Evolutionary conservation across 2,797 vertebrate species (phyloP), one percentile per base, ranked within the genome.

Genomic region (Chiroxiphia lanceolata): DNA sequence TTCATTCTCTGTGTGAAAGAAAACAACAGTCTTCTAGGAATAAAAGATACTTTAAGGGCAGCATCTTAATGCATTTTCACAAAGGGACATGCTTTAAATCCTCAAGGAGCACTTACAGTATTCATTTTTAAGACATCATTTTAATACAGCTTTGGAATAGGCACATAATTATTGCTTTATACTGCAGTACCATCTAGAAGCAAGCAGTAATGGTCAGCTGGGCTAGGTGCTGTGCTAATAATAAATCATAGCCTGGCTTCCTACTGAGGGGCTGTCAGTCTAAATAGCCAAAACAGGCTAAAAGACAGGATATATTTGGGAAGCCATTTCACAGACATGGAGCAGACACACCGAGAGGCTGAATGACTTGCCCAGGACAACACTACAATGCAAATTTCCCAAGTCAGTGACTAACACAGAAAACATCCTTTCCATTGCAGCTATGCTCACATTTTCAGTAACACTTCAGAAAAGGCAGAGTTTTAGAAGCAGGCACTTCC

Each of bases 1-100:
- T 96, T 93, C 33, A 77, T 92, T 95, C 92, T 94, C 86, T 80
- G 56, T 81, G 71, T 92, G 88, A 95, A 80, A 87, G 84, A 89
- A 96, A 94, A 81, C 70, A 89, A 36, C 71, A 94, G 84, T 85
- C 78, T 75, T 93, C 71, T 85, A 95, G 87, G 84, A 94, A 89
- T 85, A 93, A 92, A 94, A 80, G 48, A 87, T 60, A 85, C 38
- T 95, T 50, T 80, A 61, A 95, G 91, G 68, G 72, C 57, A 80
- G 78, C 64, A 94, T 90, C 90, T 77, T 95, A 93, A 94, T 87
- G 75, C 50, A 69, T 88, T 95, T 90, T 54, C 36, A 93, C 78
- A 87, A 95, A 91, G 13, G 10, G 27, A 5, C 48, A 70, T 29
- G 13, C 15, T 85, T 76, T 94, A 95, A 89, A 89, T 89, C 72